phyloP scores from a whole-genome alignment of 2,888 invertebrate genomes.

The Pyrocoelia pectoralis region DNA sequence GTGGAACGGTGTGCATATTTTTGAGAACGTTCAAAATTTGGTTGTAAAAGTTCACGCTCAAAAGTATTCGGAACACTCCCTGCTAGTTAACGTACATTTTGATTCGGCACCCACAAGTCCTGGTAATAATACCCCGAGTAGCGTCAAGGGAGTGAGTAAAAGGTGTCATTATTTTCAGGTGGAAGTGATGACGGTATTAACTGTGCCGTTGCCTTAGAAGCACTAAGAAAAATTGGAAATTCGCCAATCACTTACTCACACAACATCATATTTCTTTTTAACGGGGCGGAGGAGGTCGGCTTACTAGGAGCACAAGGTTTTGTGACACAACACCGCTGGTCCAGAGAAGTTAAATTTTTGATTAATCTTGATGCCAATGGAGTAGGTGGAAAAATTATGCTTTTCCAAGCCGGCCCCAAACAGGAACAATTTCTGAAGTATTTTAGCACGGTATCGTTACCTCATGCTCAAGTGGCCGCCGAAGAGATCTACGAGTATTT shows the following conservation, averaged over 20 bases:
- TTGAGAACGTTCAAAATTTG: constrained; percentile 83
- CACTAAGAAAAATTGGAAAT: constrained; percentile 65
- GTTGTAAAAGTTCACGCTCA: constrained; percentile 73
- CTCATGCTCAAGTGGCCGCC: constrained; percentile 64
- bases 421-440: constrained; percentile 71
- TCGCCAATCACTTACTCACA: constrained; percentile 60
- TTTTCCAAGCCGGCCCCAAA: constrained; percentile 88
- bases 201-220: constrained; percentile 73
- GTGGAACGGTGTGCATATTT: constrained; percentile 80
- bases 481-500: constrained; percentile 76
- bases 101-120: constrained; percentile 89
- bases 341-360: constrained; percentile 76
- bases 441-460: constrained; percentile 65
- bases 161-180: constrained; percentile 2
- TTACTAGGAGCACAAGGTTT: constrained; percentile 70
- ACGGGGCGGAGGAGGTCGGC: constrained; percentile 77
- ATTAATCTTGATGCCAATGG: constrained; percentile 94
- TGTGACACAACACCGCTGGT: constrained; percentile 75
- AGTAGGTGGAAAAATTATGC: constrained; percentile 86
- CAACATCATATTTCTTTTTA: constrained; percentile 74
- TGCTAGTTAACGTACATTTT: constrained; percentile 91
- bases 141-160: neutral
- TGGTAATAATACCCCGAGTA: constrained; percentile 62
- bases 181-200: constrained; percentile 90
- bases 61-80: constrained; percentile 62